Percentiles rank a stretch among this genome's conserved stretches.
These are phyloP conservation scores for Tenebrosternarchus preto DNA, from an alignment of 2,113 vertebrate species.

Conservation along the genomic window DNA sequence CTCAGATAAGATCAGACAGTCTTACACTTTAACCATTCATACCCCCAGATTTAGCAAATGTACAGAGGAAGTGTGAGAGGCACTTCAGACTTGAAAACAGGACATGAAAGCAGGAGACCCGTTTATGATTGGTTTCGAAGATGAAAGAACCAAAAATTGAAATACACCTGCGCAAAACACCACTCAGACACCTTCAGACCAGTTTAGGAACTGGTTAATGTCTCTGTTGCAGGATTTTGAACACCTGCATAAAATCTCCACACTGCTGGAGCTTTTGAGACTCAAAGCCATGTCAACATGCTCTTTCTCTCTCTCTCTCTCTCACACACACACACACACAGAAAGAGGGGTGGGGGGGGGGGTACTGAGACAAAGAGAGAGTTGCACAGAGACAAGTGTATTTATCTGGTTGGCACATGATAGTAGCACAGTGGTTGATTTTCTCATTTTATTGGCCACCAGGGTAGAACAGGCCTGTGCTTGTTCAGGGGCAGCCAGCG, in stretches of 20 bases:
- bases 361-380: constrained; percentile 9
- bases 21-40: neutral
- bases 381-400: constrained; percentile 57
- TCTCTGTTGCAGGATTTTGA: constrained; percentile 5
- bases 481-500: constrained; percentile 82
- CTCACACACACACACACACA: constrained; percentile 18
- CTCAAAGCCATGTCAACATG: neutral
- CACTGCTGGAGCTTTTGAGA: neutral
- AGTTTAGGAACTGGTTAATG: constrained; percentile 15
- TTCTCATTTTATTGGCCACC: constrained; percentile 86
- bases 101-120: constrained; percentile 15
- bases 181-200: too few relatives aligned
- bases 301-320: constrained; percentile 9
- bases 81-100: neutral
- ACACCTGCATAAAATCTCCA: constrained; percentile 28
- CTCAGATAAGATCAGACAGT: constrained; percentile 29
- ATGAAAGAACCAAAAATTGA: constrained; percentile 37
- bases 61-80: constrained; percentile 18
- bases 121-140: constrained; percentile 10
- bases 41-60: constrained; percentile 1
- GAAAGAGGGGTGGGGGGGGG: neutral
- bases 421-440: constrained; percentile 78
- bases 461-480: constrained; percentile 80
- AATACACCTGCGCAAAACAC: constrained; percentile 9
- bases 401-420: constrained; percentile 46